Evolutionary conservation across 2,113 vertebrate genomes (phyloP).

Genomic region (Paedocypris sp.): DNA sequence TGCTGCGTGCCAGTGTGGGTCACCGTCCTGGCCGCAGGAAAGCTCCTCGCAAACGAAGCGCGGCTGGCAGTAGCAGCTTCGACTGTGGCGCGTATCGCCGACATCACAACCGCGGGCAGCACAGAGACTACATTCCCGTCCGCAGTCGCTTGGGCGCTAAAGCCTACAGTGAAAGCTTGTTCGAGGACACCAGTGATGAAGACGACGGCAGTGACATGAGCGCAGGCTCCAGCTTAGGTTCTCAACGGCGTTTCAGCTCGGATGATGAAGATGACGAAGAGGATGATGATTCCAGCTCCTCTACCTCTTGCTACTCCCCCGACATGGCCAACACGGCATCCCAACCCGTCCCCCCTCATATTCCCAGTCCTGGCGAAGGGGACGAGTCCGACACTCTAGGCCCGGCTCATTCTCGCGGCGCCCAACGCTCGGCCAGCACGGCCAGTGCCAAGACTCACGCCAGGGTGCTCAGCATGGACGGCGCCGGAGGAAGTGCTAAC

Average conservation of each 20-base stretch:
- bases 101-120: conserved; percentile 59
- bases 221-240: conserved; percentile 73
- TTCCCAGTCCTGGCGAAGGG: conserved; percentile 50
- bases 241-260: conserved; percentile 72
- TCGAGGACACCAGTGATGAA: conserved; percentile 73
- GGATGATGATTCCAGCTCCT: conserved; percentile 69
- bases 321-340: conserved; percentile 56
- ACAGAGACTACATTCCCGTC: conserved; percentile 68
- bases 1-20: conserved; percentile 58
- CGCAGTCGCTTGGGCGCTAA: conserved; percentile 66
- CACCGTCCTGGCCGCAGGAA: conserved; percentile 64
- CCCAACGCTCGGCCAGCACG: conserved; percentile 75
- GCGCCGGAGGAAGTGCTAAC: conserved; percentile 55
- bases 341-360: conserved; percentile 42
- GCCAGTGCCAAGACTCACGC: conserved; percentile 83
- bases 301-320: conserved; percentile 77
- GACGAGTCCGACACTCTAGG: conserved; percentile 47
- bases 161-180: conserved; percentile 71
- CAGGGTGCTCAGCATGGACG: conserved; percentile 78
- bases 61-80: conserved; percentile 66
- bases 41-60: conserved; percentile 57
- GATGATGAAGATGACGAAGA: conserved; percentile 62
- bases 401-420: conserved; percentile 58
- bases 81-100: conserved; percentile 65
- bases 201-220: conserved; percentile 80